Evolutionary conservation across 2,113 vertebrate species (phyloP).

Genomic region (Aegotheles bennettii): DNA sequence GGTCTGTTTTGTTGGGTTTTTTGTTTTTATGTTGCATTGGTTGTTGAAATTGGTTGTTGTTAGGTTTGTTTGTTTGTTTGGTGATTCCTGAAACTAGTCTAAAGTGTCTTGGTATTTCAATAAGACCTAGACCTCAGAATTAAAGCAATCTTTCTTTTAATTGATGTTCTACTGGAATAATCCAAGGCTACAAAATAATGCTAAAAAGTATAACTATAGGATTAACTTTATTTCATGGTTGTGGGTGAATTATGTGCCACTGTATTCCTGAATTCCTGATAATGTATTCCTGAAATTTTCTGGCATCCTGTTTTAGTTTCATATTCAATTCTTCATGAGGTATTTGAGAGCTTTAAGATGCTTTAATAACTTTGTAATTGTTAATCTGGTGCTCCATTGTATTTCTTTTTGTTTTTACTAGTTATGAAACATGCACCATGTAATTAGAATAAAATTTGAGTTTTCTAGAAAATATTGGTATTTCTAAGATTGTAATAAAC

Average conservation of each 20-base stretch:
- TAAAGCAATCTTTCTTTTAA: background rate
- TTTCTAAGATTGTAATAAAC: background rate
- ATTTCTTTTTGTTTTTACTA: too few relatives aligned
- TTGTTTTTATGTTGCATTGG: background rate
- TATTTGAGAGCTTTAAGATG: background rate
- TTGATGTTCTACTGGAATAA: background rate
- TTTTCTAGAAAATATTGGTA: background rate
- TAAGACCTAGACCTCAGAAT: background rate
- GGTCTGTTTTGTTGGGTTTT: fast-evolving
- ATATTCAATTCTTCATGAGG: background rate
- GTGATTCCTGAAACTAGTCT: background rate
- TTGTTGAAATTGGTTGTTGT: too few relatives aligned
- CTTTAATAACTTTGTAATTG: background rate
- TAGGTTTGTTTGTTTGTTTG: too few relatives aligned
- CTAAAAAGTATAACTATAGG: background rate
- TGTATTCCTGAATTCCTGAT: background rate
- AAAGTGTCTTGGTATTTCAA: background rate
- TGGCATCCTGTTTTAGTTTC: background rate
- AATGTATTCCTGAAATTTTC: background rate
- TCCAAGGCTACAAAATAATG: background rate
- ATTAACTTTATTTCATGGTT: background rate
- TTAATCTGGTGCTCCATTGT: background rate
- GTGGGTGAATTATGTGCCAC: background rate
- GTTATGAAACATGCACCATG: background rate
- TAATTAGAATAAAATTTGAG: background rate